Base-by-base conservation (phyloP, 92 coral and sea anemone genomes). In the Epizoanthus fatuus region DNA sequence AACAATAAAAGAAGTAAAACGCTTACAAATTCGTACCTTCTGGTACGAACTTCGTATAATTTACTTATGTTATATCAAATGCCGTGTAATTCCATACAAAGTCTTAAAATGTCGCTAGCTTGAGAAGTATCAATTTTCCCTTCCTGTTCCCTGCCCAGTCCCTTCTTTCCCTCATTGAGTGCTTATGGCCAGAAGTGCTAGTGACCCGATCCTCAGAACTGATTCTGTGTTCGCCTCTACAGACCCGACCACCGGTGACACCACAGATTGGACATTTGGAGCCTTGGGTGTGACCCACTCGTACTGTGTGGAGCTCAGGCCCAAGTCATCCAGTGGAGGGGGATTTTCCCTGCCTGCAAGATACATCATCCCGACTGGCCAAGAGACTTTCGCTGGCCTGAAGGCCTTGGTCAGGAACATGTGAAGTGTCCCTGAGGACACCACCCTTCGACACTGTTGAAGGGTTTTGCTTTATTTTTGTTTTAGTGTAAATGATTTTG, bases 241-340 rank as follows among this genome's bases (percentile, higher is more conserved):
- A 93, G 98, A 94, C 75, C 98, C 98, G 72, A 94, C 98, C 53
- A 87, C 95, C 35, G 98, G 98, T 2, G 98, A 94, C 72, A 94
- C 98, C 14, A 94, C 98, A 54, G 98, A 94, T 85, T 94, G 98
- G 98, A 94, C 98, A 15, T 94, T 86, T 19, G 98, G 98, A 58
- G 90, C 87, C 3, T n/a, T 94, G 35, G 98, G 98, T 12, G 92
- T 92, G 5, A 80, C 75, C 22, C 98, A 94, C 73, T 94, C 98
- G 39, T 94, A 94, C 79, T 94, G 98, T 38, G 98, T 94, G 5
- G 98, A 94, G 67, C 92, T 94, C 55, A 84, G 98, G 12, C 98
- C 98, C 6, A 52, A 20, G 63, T 4, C 78, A 3, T 57, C 29
- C 35, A 42, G 80, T 19, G 37, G 38, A 29, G 92, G 86, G 5